Evolutionary conservation across 1,140 invertebrate species (phyloP), one percentile per base, ranked within the genome.

Genomic region (Drosophila setifemur): DNA sequence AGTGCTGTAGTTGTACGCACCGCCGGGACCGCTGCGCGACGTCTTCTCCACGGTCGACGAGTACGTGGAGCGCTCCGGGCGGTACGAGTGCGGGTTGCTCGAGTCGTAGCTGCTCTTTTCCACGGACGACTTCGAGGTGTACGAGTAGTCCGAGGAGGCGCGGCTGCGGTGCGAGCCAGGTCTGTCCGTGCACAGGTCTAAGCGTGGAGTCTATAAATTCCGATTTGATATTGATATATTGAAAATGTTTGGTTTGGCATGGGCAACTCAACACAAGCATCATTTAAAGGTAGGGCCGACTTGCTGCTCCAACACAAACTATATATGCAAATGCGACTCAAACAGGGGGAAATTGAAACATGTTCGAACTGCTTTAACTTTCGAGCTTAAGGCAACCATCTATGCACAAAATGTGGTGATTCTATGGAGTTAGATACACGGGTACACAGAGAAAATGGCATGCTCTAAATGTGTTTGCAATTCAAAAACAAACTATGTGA

Each of bases 131-230:
- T 92, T 92, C 92, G 96, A 96, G 73, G 95, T 95, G 92, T 96
- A 96, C 76, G 94, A 96, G 93, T 96, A 96, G 92, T 93, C 90
- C 94, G 93, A 89, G 43, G 88, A 78, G 55, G 76, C 83, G 48
- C 75, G 83, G 42, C 73, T 82, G 72, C 94, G 92, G 73, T 93
- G 93, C 73, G 92, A 89, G 74, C 93, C 92, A 64, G 95, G 94
- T 88, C 94, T 93, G 91, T 96, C 95, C 91, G 93, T 93, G 87
- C 96, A 95, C 91, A 95, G 93, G 92, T 96, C 96, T 93, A 96
- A 95, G 71, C 95, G 93, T 90, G 95, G 95, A 91, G 94, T 96
- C 95, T 96, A 93, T 91, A 92, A 93, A 88, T 89, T 89, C 88
- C 79, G 82, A 82, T 86, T 86, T 73, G 66, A 82, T 58, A 88